A percentile compares a stretch with the other conserved stretches of the same genome.
phyloP scores from a whole-genome alignment of 2,113 vertebrate species.

The Parotia lawesii region DNA sequence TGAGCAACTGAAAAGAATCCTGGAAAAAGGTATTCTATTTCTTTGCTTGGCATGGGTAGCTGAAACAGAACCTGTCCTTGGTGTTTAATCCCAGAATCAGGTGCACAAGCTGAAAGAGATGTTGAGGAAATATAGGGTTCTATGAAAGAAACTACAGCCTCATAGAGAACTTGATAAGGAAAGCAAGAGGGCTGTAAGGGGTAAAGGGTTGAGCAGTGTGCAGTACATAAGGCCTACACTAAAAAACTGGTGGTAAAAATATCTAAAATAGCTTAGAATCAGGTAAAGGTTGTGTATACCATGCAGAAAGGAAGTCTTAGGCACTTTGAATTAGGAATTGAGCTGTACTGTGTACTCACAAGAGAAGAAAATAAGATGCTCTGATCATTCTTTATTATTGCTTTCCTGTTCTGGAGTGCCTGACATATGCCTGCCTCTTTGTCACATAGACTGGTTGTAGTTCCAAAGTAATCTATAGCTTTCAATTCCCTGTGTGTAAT shows the following conservation, averaged over 20 bases:
- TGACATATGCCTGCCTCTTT: background rate
- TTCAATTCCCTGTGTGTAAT: background rate
- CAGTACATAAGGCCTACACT: background rate
- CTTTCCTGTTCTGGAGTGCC: background rate
- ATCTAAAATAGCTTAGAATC: background rate
- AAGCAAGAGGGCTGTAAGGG: background rate
- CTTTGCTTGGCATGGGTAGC: rapidly evolving
- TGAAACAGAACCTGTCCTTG: background rate
- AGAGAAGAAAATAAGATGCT: background rate
- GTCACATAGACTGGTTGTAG: background rate
- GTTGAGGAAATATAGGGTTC: background rate
- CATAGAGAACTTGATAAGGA: background rate
- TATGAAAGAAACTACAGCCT: background rate
- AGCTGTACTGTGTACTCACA: background rate
- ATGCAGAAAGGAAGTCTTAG: background rate
- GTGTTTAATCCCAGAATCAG: background rate
- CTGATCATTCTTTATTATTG: background rate
- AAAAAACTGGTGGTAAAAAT: background rate
- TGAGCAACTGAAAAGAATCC: background rate
- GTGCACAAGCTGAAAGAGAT: background rate
- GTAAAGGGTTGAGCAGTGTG: background rate
- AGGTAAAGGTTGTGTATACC: background rate
- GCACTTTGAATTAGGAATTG: background rate
- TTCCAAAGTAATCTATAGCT: background rate
- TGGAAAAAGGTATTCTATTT: background rate